These are phyloP conservation scores for Phenganax marumi DNA, from an alignment of 92 coral and sea anemone genomes.

Conservation along the genomic window DNA sequence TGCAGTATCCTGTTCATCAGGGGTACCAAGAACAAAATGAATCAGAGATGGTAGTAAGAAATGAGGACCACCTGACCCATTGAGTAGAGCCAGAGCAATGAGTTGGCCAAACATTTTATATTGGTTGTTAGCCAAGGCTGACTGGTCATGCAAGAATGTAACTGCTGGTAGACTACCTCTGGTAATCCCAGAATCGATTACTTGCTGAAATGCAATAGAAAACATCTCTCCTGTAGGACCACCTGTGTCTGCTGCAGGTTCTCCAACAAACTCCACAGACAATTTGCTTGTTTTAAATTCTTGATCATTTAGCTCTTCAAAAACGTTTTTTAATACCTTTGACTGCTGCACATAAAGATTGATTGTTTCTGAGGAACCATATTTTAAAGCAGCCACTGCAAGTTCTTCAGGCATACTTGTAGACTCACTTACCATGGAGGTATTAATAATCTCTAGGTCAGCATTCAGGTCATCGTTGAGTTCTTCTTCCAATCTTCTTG, in stretches of 20 bases:
- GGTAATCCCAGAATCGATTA: constrained; percentile 24
- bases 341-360: constrained; percentile 36
- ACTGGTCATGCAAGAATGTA: constrained; percentile 61
- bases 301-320: constrained; percentile 29
- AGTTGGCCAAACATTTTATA: constrained; percentile 57
- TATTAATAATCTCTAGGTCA: not conserved
- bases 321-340: constrained; percentile 15
- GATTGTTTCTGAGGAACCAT: not conserved
- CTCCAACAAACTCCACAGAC: constrained; percentile 38
- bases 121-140: constrained; percentile 49
- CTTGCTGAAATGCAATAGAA: constrained; percentile 30
- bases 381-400: constrained; percentile 24
- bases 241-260: constrained; percentile 44
- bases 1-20: not conserved
- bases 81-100: constrained; percentile 57
- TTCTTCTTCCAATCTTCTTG: constrained; percentile 32
- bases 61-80: constrained; percentile 61
- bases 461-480: constrained; percentile 25
- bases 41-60: constrained; percentile 48
- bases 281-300: constrained; percentile 22
- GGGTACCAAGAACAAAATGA: constrained; percentile 48
- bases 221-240: constrained; percentile 43
- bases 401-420: constrained; percentile 25
- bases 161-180: constrained; percentile 53
- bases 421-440: not conserved